phyloP scores from a whole-genome alignment of 2,113 vertebrate genomes.

The Erinaceus europaeus region DNA sequence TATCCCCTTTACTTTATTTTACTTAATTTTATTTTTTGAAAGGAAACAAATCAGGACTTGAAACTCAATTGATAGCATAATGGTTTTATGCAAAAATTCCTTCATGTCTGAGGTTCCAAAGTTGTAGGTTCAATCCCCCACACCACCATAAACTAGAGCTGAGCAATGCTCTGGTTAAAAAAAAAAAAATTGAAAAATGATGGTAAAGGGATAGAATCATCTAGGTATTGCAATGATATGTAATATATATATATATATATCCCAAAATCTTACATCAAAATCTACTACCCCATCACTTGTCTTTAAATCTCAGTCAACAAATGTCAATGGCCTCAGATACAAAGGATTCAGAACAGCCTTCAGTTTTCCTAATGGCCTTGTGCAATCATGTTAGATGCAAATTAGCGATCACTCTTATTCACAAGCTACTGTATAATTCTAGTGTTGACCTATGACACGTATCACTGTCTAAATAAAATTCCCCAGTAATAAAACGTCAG shows the following conservation, averaged over 20 bases:
- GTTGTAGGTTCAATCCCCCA: no score
- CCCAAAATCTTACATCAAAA: neutral
- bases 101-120: no score
- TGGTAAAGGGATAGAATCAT: no score
- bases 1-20: neutral
- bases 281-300: neutral
- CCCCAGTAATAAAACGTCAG: conserved; percentile 26
- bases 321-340: neutral
- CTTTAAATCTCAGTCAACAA: neutral
- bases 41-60: neutral
- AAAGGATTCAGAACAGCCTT: neutral
- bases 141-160: no score
- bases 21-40: no score
- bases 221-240: neutral
- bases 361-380: neutral
- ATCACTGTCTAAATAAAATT: conserved; percentile 15
- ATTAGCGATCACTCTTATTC: neutral
- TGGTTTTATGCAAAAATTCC: no score
- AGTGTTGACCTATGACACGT: neutral
- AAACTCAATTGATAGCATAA: neutral
- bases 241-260: neutral
- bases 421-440: neutral
- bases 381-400: neutral
- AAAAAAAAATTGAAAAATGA: no score
- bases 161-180: no score